These are phyloP conservation scores for Tetragnatha versicolor DNA, from an alignment of 1,140 invertebrate genomes.

Conservation along the genomic window DNA sequence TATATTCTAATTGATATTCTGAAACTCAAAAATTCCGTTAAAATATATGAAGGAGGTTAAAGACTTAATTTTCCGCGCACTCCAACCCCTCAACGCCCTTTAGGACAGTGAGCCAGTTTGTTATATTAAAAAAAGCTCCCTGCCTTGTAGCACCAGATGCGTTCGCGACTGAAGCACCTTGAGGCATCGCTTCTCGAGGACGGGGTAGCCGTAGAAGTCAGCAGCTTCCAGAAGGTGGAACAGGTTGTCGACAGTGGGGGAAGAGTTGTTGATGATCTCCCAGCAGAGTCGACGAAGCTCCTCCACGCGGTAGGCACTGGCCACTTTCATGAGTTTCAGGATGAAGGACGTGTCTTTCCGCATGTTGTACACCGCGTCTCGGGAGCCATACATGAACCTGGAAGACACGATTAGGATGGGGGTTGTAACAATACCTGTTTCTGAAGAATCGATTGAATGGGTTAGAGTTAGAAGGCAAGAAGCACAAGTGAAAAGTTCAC, in stretches of 20 bases:
- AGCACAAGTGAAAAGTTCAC: too few species aligned
- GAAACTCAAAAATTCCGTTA: too few species aligned
- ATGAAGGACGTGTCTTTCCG: background rate
- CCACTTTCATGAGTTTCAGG: background rate
- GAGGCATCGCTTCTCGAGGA: background rate
- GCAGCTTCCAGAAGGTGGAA: background rate
- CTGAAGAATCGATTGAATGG: too few species aligned
- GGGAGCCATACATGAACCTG: constrained; percentile 4
- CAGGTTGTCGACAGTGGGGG: background rate
- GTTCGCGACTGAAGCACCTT: background rate
- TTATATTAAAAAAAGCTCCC: too few species aligned
- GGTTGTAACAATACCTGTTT: too few species aligned
- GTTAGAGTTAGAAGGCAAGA: too few species aligned
- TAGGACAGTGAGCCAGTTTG: too few species aligned
- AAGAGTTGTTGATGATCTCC: background rate
- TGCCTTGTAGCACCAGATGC: background rate
- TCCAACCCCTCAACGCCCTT: too few species aligned
- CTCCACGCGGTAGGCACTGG: background rate
- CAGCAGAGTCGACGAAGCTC: background rate
- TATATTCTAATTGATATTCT: too few species aligned
- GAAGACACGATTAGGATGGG: too few species aligned
- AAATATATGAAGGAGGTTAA: too few species aligned
- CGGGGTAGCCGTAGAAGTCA: background rate
- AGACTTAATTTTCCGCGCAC: too few species aligned
- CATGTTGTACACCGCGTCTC: background rate